Conservation (phyloP, 2,797 vertebrate genomes). For the Nyctalus aviator region DNA sequence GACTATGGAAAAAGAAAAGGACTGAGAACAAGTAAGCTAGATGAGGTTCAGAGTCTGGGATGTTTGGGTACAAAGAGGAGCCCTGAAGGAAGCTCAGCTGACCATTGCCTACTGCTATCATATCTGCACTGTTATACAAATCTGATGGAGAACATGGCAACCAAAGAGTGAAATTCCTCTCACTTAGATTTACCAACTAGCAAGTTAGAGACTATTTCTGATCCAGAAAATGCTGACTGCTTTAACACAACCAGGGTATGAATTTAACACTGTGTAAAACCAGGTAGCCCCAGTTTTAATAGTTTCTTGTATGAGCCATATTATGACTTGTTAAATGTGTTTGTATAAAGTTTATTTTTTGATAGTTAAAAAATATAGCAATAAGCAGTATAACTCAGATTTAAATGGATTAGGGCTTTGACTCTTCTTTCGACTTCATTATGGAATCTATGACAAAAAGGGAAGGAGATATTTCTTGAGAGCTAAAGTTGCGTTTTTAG, state of each 20-base stretch:
- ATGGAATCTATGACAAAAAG: conserved; percentile 22
- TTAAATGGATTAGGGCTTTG: not conserved
- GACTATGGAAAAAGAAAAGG: conserved; percentile 24
- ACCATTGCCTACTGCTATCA: not conserved
- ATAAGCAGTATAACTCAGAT: not conserved
- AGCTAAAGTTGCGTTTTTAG: conserved; percentile 18
- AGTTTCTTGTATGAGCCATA: conserved; percentile 31
- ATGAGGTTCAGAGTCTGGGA: not conserved
- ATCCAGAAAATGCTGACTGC: conserved; percentile 37
- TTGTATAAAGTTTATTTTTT: conserved; percentile 58
- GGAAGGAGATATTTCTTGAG: conserved; percentile 7
- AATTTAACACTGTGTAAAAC: conserved; percentile 68
- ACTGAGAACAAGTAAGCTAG: not conserved
- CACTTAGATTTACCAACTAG: not conserved
- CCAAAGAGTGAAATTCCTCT: conserved; percentile 34
- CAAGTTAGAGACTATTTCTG: conserved; percentile 57
- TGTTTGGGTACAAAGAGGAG: not conserved
- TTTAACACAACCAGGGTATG: conserved; percentile 63
- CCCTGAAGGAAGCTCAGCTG: not conserved
- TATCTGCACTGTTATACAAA: not conserved
- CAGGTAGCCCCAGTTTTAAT: conserved; percentile 54
- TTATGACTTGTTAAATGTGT: conserved; percentile 59
- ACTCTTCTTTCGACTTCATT: conserved; percentile 5
- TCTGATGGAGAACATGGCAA: not conserved
- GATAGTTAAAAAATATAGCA: conserved; percentile 47